A percentile compares a stretch with the other conserved stretches of the same genome.
phyloP scores from a whole-genome alignment of 2,797 vertebrate genomes.

The Poeciliopsis presidionis region DNA sequence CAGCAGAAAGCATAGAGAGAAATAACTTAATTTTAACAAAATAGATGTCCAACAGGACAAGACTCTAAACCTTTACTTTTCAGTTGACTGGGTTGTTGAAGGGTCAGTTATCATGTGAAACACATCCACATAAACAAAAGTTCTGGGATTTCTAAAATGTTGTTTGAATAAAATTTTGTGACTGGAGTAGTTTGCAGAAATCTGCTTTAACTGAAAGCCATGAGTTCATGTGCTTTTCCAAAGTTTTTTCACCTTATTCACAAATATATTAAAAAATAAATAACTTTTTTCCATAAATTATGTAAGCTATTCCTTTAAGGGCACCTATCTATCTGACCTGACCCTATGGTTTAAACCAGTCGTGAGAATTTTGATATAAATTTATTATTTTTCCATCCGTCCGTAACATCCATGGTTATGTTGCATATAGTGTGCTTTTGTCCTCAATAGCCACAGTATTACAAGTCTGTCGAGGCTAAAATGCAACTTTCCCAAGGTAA shows the following conservation, averaged over 20 bases:
- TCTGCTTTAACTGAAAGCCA: background rate
- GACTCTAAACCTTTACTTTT: background rate
- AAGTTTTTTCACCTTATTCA: background rate
- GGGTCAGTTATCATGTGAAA: background rate
- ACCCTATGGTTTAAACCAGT: background rate
- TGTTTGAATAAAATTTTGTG: background rate
- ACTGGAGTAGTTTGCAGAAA: background rate
- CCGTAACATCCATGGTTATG: background rate
- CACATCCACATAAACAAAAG: background rate
- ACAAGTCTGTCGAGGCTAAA: background rate
- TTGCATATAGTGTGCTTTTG: background rate
- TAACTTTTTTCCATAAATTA: background rate
- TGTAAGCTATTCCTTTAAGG: background rate
- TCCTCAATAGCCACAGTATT: background rate
- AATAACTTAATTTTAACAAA: background rate
- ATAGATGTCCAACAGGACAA: background rate
- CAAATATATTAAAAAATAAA: background rate
- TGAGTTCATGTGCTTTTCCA: background rate
- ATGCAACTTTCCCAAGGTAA: background rate
- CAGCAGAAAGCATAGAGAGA: background rate
- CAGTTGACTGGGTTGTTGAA: background rate
- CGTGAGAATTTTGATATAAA: background rate
- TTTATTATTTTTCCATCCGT: background rate
- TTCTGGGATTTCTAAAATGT: background rate
- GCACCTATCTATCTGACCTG: background rate